Percentiles rank a stretch among this genome's conserved stretches.
Evolutionary conservation across 2,113 vertebrate genomes (phyloP).

Genomic region (Nansenia antarctica): DNA sequence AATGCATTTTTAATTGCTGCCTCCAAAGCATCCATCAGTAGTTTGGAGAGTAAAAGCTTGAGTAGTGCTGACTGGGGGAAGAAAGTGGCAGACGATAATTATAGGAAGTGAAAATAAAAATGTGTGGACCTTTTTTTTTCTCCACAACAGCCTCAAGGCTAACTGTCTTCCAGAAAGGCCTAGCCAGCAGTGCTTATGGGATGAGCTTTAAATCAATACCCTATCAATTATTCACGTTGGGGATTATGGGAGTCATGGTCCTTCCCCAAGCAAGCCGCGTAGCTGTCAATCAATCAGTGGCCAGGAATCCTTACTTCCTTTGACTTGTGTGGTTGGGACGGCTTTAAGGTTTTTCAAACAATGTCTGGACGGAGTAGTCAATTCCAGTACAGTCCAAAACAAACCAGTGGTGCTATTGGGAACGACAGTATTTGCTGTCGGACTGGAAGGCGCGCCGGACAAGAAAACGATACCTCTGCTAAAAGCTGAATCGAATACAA

Average conservation of each 20-base stretch:
- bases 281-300: slow-evolving; percentile 39
- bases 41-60: slow-evolving; percentile 19
- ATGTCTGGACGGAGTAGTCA: neutral
- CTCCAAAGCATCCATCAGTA: slow-evolving; percentile 26
- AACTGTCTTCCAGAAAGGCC: neutral
- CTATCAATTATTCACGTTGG: slow-evolving; percentile 55
- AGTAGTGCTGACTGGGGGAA: slow-evolving; percentile 33
- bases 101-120: slow-evolving; percentile 52
- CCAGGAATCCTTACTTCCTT: slow-evolving; percentile 31
- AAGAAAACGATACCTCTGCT: no score
- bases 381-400: slow-evolving; percentile 25
- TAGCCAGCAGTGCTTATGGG: slow-evolving; percentile 7
- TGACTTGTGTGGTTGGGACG: slow-evolving; percentile 5
- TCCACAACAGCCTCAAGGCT: neutral
- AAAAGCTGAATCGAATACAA: no score
- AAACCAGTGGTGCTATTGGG: slow-evolving; percentile 33
- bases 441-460: no score
- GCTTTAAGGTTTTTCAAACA: neutral
- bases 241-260: slow-evolving; percentile 17
- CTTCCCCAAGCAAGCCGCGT: slow-evolving; percentile 12
- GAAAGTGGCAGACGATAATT: slow-evolving; percentile 42
- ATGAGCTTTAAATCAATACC: slow-evolving; percentile 46
- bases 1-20: slow-evolving; percentile 48
- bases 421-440: slow-evolving; percentile 48
- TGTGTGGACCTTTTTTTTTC: neutral